Evolutionary conservation across 2,113 vertebrate species (phyloP).

Genomic region (Burhinus bistriatus): DNA sequence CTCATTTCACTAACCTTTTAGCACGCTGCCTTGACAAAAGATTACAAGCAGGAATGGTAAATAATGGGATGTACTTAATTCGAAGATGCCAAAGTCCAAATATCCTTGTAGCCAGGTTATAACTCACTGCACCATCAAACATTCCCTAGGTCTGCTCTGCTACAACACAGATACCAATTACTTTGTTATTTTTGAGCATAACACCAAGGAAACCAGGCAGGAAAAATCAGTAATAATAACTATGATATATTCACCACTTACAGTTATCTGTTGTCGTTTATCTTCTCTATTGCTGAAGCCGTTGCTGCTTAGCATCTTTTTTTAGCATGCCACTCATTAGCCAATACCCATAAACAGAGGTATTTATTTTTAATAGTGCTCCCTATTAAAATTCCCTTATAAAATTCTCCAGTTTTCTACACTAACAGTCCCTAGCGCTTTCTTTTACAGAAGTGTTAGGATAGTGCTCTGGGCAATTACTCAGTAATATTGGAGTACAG

Average conservation of each 20-base stretch:
- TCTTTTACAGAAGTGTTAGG: conserved; percentile 42
- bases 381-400: conserved; percentile 28
- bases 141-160: not conserved
- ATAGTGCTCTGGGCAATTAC: conserved; percentile 29
- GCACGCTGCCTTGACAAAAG: not conserved
- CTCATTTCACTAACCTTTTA: not conserved
- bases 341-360: conserved; percentile 10
- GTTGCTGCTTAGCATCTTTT: not conserved
- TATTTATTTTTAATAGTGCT: conserved; percentile 34
- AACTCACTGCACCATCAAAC: not conserved
- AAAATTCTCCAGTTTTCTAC: conserved; percentile 12
- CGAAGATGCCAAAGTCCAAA: not conserved
- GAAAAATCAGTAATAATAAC: not conserved
- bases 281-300: not conserved
- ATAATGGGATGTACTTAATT: not conserved
- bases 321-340: not conserved
- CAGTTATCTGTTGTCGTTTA: not conserved
- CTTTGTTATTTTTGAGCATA: not conserved
- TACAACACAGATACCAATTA: not conserved
- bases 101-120: not conserved
- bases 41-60: not conserved
- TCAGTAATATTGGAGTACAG: not conserved
- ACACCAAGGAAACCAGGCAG: not conserved
- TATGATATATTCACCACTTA: not conserved
- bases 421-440: not conserved